Evolutionary conservation across 2,888 invertebrate species (phyloP).

Genomic region (Thyatira batis): DNA sequence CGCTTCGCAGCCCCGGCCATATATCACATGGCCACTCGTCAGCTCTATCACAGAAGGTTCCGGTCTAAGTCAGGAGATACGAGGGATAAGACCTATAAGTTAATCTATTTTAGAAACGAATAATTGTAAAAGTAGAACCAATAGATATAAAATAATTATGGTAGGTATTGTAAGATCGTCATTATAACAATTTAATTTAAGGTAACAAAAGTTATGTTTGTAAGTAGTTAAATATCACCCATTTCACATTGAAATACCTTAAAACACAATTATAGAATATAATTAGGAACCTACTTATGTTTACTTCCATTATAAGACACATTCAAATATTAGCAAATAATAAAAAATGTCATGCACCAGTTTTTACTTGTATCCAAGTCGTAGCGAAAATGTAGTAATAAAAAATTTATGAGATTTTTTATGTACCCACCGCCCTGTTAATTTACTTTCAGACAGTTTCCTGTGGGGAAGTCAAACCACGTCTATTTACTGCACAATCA

Average conservation of each 20-base stretch:
- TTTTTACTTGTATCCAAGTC: neutral
- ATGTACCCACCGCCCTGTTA: neutral
- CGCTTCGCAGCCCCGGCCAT: slow-evolving; percentile 46
- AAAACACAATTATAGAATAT: too few relatives aligned
- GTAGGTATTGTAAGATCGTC: too few relatives aligned
- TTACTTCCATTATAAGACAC: too few relatives aligned
- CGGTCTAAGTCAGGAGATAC: neutral
- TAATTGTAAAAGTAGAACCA: too few relatives aligned
- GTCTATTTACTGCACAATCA: neutral
- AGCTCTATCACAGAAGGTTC: slow-evolving; percentile 26
- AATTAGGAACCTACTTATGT: too few relatives aligned
- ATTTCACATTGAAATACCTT: too few relatives aligned
- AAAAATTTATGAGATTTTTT: neutral
- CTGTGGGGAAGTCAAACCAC: neutral
- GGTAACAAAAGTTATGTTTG: too few relatives aligned
- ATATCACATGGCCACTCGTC: slow-evolving; percentile 58
- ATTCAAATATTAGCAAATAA: too few relatives aligned
- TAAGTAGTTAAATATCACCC: too few relatives aligned
- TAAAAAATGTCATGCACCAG: neutral
- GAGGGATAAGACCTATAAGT: neutral
- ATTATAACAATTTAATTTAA: too few relatives aligned
- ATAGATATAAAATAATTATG: too few relatives aligned
- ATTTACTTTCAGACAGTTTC: neutral
- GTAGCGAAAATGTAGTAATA: neutral
- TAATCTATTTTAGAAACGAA: too few relatives aligned